These are phyloP conservation scores for Drosophila longiperda DNA, from an alignment of 2,888 invertebrate genomes.

Conservation along the genomic window DNA sequence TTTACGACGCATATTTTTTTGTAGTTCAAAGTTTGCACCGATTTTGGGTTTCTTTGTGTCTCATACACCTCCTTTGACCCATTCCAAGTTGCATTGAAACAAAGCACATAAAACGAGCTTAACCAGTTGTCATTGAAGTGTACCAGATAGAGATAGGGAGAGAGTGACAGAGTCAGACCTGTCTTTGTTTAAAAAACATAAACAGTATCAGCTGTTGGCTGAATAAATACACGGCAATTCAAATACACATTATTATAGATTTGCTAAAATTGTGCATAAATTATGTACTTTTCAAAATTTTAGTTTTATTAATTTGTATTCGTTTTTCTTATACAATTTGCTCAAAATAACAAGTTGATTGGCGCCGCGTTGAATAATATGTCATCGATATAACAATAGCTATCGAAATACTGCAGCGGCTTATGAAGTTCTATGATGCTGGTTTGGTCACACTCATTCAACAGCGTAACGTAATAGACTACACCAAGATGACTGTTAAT, in stretches of 20 bases:
- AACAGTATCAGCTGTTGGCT: slow-evolving; percentile 45
- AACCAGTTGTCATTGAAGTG: slow-evolving; percentile 40
- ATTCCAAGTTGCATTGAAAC: slow-evolving; percentile 18
- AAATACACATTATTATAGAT: background rate
- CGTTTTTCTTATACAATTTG: background rate
- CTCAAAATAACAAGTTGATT: slow-evolving; percentile 1
- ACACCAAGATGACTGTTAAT: background rate
- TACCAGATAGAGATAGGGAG: background rate
- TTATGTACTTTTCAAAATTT: background rate
- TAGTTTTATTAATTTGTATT: background rate
- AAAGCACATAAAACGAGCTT: slow-evolving; percentile 49
- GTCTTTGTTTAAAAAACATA: slow-evolving; percentile 25
- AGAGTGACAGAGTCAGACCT: background rate
- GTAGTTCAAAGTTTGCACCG: background rate
- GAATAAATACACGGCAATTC: background rate
- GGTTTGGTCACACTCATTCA: slow-evolving; percentile 8
- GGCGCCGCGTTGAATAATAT: slow-evolving; percentile 1
- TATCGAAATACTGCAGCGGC: slow-evolving; percentile 16
- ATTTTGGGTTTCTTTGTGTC: slow-evolving; percentile 33
- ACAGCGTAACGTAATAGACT: slow-evolving; percentile 10
- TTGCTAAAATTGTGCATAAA: background rate
- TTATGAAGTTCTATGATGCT: background rate
- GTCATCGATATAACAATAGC: background rate
- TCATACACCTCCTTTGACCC: slow-evolving; percentile 30
- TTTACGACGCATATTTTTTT: slow-evolving; percentile 32